Percentiles rank a stretch among this genome's conserved stretches.
Conservation (phyloP, 2,888 invertebrate genomes). For the Caenorhabditis sp. region DNA sequence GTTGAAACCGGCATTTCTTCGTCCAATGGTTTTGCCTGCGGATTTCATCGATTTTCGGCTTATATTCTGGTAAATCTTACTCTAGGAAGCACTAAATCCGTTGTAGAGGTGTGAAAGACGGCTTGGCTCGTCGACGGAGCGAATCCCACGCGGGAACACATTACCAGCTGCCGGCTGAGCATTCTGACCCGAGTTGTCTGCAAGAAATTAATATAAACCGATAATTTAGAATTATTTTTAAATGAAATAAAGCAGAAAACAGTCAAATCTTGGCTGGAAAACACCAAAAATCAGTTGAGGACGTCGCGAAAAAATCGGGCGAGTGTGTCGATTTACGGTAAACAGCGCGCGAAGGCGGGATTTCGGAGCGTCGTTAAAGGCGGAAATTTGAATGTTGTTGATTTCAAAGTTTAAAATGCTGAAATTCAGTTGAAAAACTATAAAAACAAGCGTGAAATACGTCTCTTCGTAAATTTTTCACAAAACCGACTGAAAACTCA, state of each 20-base stretch:
- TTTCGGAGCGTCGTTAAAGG: constrained; percentile 32
- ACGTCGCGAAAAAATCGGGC: constrained; percentile 10
- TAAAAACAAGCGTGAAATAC: neutral
- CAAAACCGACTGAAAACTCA: neutral
- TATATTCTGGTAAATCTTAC: constrained; percentile 6
- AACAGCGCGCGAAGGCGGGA: constrained; percentile 21
- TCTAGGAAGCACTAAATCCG: constrained; percentile 32
- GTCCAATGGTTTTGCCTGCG: constrained; percentile 56
- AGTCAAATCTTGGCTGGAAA: neutral
- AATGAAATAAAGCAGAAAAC: neutral
- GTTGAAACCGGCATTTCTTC: constrained; percentile 36
- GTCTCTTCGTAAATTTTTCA: neutral
- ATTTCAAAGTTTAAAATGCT: no score
- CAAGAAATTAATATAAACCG: neutral
- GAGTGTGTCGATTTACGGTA: constrained; percentile 33
- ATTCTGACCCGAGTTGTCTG: constrained; percentile 33
- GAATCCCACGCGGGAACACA: constrained; percentile 25
- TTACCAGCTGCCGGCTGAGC: constrained; percentile 36
- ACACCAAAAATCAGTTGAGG: neutral
- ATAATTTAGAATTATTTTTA: neutral
- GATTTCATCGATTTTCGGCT: neutral
- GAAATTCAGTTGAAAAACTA: neutral
- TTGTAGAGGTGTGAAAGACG: constrained; percentile 50
- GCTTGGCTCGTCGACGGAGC: constrained; percentile 57
- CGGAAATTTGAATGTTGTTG: neutral